A percentile compares a stretch with the other conserved stretches of the same genome.
Evolutionary conservation across 2,113 vertebrate genomes (phyloP).

Genomic region (Clinocottus analis): DNA sequence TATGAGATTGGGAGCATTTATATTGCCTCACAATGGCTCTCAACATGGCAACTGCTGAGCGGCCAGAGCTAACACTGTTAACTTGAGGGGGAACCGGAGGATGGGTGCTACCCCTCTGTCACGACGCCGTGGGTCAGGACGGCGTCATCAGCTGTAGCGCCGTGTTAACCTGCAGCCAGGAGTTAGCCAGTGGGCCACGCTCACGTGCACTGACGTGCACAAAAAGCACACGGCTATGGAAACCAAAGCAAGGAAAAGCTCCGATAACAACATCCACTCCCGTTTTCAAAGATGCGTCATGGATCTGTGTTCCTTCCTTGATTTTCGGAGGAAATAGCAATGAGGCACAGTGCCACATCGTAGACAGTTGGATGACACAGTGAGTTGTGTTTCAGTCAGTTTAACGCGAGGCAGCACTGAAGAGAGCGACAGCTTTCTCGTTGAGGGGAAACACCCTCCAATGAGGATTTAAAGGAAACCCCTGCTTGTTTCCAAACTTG

Average conservation of each 20-base stretch:
- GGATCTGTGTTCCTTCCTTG: neutral
- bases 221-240: too few species aligned
- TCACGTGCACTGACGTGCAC: too few species aligned
- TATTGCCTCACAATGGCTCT: too few species aligned
- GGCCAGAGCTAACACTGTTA: too few species aligned
- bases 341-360: constrained; percentile 18
- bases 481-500: constrained; percentile 75
- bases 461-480: constrained; percentile 67
- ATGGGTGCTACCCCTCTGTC: too few species aligned
- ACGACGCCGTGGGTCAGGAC: too few species aligned
- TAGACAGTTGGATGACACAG: constrained; percentile 14
- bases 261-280: neutral
- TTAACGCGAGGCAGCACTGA: constrained; percentile 4
- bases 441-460: constrained; percentile 40
- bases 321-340: constrained; percentile 25
- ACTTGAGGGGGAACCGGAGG: too few species aligned
- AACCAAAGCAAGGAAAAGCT: too few species aligned
- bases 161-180: too few species aligned
- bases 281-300: constrained; percentile 13
- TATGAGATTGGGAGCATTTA: neutral
- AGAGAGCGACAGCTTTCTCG: constrained; percentile 36
- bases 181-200: too few species aligned
- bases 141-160: too few species aligned
- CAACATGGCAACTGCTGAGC: too few species aligned
- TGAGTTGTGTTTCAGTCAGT: constrained; percentile 30